These are phyloP conservation scores for Plecturocebus donacophilus DNA, from an alignment of 2,113 vertebrate genomes.

Conservation along the genomic window DNA sequence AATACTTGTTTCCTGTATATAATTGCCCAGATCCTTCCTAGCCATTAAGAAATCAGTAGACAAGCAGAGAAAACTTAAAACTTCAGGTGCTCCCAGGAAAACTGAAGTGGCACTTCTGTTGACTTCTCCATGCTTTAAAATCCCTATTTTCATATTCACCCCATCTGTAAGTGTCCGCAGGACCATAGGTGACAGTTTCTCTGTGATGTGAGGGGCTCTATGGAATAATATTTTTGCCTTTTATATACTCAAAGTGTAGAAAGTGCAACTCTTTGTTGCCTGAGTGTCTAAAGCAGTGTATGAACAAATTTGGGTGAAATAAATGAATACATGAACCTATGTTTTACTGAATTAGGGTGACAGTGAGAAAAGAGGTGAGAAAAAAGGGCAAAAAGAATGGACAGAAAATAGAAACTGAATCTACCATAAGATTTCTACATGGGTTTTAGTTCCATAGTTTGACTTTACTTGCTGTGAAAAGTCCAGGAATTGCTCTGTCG, in stretches of 20 bases:
- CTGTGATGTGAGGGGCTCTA: not conserved
- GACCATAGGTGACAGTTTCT: accelerated
- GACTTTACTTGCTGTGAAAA: not conserved
- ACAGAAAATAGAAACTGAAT: not conserved
- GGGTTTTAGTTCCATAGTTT: not conserved
- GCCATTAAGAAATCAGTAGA: not conserved
- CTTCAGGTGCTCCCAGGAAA: not conserved
- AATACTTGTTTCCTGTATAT: constrained; percentile 25
- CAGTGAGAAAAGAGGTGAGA: not conserved
- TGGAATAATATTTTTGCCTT: not conserved
- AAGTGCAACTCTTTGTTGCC: not conserved
- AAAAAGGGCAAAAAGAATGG: not conserved
- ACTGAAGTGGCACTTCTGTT: too few relatives aligned
- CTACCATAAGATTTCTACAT: not conserved
- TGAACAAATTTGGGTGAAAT: not conserved
- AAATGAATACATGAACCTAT: not conserved
- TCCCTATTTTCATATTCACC: not conserved
- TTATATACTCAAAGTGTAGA: not conserved
- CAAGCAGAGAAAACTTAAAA: not conserved
- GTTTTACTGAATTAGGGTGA: not conserved
- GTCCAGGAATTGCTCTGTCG: not conserved
- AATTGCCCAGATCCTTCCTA: not conserved
- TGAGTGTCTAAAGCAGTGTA: not conserved
- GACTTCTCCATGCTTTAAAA: not conserved
- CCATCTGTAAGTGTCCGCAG: too few relatives aligned